phyloP scores from a whole-genome alignment of 2,888 invertebrate species.

The Cephus runcator region DNA sequence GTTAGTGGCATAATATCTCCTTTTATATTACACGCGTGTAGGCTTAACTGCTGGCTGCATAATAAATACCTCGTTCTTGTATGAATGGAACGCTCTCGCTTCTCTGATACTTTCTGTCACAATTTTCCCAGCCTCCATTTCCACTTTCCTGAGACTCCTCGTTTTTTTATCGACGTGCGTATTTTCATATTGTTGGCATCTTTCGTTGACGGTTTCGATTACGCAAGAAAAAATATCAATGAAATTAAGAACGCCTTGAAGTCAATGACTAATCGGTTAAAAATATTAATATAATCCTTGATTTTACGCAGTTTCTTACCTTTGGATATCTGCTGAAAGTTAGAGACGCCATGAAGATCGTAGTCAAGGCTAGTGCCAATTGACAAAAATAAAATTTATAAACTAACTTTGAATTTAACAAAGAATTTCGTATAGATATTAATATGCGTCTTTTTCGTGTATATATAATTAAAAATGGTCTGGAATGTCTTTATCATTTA shows the following conservation, averaged over 20 bases:
- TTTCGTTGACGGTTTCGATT: background rate
- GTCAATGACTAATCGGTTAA: background rate
- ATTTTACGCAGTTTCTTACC: background rate
- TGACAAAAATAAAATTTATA: background rate
- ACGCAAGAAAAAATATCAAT: background rate
- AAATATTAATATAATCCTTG: background rate
- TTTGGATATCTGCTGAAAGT: background rate
- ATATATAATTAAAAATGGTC: background rate
- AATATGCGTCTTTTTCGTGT: background rate
- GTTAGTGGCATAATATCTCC: conserved; percentile 43
- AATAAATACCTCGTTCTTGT: conserved; percentile 29
- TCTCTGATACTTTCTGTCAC: background rate
- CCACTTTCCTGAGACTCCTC: conserved; percentile 25
- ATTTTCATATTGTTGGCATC: background rate
- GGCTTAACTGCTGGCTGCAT: conserved; percentile 36
- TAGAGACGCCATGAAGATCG: too few species aligned
- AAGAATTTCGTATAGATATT: background rate
- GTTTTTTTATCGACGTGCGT: conserved; percentile 1
- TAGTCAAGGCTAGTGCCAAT: background rate
- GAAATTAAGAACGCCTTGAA: background rate
- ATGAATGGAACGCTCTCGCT: conserved; percentile 38
- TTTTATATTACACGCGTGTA: conserved; percentile 47
- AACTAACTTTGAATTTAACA: background rate
- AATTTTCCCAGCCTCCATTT: background rate
- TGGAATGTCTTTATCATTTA: background rate